Evolutionary conservation across 2,113 vertebrate species (phyloP).

Genomic region (human): DNA sequence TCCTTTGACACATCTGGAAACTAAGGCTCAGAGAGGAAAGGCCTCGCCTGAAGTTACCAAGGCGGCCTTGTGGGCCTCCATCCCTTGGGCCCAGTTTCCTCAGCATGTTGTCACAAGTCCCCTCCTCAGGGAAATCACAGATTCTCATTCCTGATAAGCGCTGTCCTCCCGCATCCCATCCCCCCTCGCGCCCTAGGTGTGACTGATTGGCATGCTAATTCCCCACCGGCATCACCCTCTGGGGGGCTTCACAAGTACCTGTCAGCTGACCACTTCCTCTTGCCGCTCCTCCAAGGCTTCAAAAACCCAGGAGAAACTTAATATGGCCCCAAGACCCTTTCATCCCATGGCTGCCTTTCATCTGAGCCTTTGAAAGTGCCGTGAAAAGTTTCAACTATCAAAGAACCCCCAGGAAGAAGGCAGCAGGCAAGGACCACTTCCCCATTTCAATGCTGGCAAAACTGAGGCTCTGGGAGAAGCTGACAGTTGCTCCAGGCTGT

Average conservation of each 20-base stretch:
- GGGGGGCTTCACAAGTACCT: conserved; percentile 60
- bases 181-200: background rate
- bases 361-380: conserved; percentile 54
- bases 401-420: conserved; percentile 34
- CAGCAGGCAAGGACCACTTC: background rate
- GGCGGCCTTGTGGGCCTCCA: background rate
- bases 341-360: conserved; percentile 67
- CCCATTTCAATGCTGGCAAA: conserved; percentile 39
- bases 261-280: conserved; percentile 71
- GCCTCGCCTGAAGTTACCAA: no score
- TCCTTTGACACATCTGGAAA: background rate
- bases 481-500: background rate
- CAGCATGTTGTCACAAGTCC: background rate
- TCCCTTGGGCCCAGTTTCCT: background rate
- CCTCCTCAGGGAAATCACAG: conserved; percentile 34
- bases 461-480: conserved; percentile 24
- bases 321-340: conserved; percentile 42
- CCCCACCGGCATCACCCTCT: background rate
- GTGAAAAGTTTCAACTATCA: background rate
- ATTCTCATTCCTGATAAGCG: background rate
- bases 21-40: background rate
- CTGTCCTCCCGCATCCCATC: background rate
- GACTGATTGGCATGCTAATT: conserved; percentile 58
- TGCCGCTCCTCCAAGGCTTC: background rate
- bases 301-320: background rate